Evolutionary conservation across 2,888 invertebrate genomes (phyloP).

Genomic region (Phasia obesa): DNA sequence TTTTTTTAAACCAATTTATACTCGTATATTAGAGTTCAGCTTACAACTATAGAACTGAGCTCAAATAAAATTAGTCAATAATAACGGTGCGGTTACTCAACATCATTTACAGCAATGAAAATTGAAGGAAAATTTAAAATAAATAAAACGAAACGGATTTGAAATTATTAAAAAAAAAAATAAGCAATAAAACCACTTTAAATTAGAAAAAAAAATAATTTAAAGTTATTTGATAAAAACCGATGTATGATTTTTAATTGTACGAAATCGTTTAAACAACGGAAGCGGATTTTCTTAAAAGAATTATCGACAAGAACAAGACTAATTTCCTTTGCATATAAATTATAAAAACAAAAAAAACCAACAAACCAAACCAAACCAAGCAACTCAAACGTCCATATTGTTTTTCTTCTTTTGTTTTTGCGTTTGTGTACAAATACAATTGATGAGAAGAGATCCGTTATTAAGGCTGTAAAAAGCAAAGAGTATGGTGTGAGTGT

Average conservation of each 20-base stretch:
- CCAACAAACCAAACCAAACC: no score
- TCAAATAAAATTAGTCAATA: conserved; percentile 64
- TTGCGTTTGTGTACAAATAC: not conserved
- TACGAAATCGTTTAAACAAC: conserved; percentile 6
- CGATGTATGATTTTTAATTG: conserved; percentile 19
- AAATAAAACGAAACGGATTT: conserved; percentile 35
- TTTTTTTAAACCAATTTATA: conserved; percentile 8
- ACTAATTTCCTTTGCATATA: conserved; percentile 18
- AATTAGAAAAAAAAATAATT: conserved; percentile 39
- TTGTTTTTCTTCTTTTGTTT: conserved; percentile 17
- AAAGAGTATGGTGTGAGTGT: not conserved
- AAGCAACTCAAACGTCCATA: conserved; percentile 31
- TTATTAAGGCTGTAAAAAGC: not conserved
- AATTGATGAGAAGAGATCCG: conserved; percentile 23
- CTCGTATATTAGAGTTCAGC: conserved; percentile 47
- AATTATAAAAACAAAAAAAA: conserved; percentile 36
- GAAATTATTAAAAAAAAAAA: conserved; percentile 19
- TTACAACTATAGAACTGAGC: conserved; percentile 42
- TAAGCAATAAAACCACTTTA: conserved; percentile 18
- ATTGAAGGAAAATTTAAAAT: conserved; percentile 3
- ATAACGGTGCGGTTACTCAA: conserved; percentile 67
- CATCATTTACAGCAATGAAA: conserved; percentile 56
- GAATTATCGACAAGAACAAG: conserved; percentile 29
- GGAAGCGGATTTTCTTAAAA: conserved; percentile 47
- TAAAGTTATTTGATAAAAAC: conserved; percentile 31